Conservation (phyloP, 1,140 invertebrate genomes). For the Belonocnema kinseyi region DNA sequence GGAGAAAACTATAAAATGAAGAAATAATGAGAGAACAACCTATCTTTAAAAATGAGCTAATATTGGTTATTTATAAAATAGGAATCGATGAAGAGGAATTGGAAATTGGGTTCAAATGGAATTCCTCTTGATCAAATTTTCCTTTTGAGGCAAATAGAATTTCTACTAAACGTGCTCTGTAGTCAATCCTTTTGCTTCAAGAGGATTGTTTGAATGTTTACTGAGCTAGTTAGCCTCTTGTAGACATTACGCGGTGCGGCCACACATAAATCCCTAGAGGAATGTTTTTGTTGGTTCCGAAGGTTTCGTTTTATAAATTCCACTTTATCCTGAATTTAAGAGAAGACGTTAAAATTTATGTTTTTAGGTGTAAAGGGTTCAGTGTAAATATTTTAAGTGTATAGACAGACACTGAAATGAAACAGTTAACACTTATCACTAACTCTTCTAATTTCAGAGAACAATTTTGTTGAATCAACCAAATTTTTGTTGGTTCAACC, state of each 20-base stretch:
- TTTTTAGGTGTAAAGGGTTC: background rate
- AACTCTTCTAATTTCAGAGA: too few species aligned
- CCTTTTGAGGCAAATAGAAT: constrained; percentile 28
- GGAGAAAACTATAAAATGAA: too few species aligned
- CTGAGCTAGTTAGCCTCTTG: background rate
- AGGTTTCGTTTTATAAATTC: constrained; percentile 33
- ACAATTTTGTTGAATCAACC: too few species aligned
- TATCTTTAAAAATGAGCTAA: too few species aligned
- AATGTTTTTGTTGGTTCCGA: constrained; percentile 59
- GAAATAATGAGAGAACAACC: too few species aligned
- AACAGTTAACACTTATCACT: background rate
- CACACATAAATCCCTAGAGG: constrained; percentile 50
- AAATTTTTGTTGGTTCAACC: too few species aligned
- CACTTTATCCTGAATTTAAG: constrained; percentile 10
- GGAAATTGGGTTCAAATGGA: background rate
- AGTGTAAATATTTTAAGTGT: constrained; percentile 23
- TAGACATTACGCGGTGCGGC: background rate
- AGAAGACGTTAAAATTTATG: constrained; percentile 6
- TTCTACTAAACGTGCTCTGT: constrained; percentile 18
- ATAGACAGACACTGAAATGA: background rate
- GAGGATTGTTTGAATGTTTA: constrained; percentile 14
- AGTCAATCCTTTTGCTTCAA: constrained; percentile 14
- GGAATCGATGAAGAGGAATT: constrained; percentile 4
- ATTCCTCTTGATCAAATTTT: constrained; percentile 24
- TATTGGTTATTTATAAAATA: too few species aligned